Percentiles rank a stretch among this genome's conserved stretches.
These are phyloP conservation scores for Hypomesus transpacificus DNA, from an alignment of 2,113 vertebrate species.

Conservation along the genomic window DNA sequence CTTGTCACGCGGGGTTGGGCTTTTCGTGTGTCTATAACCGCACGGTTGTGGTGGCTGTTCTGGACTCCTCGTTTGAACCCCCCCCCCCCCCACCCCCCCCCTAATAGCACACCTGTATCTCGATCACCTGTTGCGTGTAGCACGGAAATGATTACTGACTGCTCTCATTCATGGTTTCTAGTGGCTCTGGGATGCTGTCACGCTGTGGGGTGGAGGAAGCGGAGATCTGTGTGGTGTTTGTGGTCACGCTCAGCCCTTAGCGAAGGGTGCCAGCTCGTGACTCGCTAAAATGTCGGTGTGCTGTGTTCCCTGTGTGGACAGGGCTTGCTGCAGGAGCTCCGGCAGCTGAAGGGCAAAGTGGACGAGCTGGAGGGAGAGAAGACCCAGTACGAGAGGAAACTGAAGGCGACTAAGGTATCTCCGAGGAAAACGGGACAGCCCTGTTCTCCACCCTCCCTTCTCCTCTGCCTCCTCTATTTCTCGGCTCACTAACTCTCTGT, in stretches of 20 bases:
- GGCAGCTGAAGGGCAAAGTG: conserved; percentile 85
- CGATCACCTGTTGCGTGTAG: neutral
- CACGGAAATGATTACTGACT: too few species aligned
- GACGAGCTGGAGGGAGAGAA: conserved; percentile 91
- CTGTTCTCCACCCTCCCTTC: conserved; percentile 2
- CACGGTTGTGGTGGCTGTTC: too few species aligned
- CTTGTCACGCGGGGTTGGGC: too few species aligned
- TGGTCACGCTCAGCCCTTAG: too few species aligned
- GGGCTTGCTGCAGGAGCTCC: conserved; percentile 86
- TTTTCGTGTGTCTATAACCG: too few species aligned
- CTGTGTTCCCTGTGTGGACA: conserved; percentile 54
- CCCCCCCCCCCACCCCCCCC: neutral
- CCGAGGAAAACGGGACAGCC: conserved; percentile 12
- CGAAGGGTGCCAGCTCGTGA: neutral
- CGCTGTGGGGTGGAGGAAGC: too few species aligned
- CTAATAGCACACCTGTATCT: conserved; percentile 30
- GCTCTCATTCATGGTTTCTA: too few species aligned
- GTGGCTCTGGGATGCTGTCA: too few species aligned
- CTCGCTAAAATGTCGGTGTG: neutral
- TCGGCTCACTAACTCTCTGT: neutral
- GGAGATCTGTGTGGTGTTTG: too few species aligned
- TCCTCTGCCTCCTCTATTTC: neutral
- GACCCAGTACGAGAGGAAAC: conserved; percentile 86
- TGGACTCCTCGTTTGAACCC: neutral
- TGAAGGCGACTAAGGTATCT: conserved; percentile 89